Percentiles rank a stretch among this genome's conserved stretches.
Conservation (phyloP, 2,113 vertebrate species). For the Talpa occidentalis region DNA sequence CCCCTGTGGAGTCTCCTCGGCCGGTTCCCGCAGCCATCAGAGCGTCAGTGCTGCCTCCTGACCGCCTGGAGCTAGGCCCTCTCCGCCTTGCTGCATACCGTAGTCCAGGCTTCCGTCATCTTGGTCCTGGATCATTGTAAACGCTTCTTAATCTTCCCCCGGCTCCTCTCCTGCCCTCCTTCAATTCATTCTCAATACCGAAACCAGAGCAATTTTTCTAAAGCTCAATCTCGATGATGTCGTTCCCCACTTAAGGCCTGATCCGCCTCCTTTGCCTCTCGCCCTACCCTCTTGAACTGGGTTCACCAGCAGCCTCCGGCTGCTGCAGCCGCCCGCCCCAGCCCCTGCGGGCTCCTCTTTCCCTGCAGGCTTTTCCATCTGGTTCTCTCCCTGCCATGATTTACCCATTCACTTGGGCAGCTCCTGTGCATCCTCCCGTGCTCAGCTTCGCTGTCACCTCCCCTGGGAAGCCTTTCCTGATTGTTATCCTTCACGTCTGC, state of each 20-base stretch:
- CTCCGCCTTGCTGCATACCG: too few relatives aligned
- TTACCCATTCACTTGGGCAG: background rate
- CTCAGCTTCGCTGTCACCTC: background rate
- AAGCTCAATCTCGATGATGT: background rate
- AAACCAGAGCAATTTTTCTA: background rate
- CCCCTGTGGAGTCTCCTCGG: too few relatives aligned
- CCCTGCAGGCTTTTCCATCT: background rate
- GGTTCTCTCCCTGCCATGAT: background rate
- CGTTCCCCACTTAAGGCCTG: background rate
- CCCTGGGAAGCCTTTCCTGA: background rate
- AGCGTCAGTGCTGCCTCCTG: background rate
- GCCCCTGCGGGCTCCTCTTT: too few relatives aligned
- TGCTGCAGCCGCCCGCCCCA: too few relatives aligned
- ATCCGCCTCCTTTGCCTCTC: background rate
- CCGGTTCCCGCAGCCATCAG: too few relatives aligned
- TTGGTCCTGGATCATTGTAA: background rate
- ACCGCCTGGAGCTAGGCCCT: background rate
- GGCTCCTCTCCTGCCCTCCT: background rate
- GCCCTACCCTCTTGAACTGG: background rate
- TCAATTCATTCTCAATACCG: background rate
- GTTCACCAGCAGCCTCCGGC: background rate
- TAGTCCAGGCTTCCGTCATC: rapidly evolving
- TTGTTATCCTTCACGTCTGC: background rate
- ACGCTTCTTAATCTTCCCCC: too few relatives aligned
- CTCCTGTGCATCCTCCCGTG: background rate